Evolutionary conservation across 2,797 vertebrate species (phyloP), one percentile per base, ranked within the genome.

Genomic region (Acrossocheilus wenchowensis): DNA sequence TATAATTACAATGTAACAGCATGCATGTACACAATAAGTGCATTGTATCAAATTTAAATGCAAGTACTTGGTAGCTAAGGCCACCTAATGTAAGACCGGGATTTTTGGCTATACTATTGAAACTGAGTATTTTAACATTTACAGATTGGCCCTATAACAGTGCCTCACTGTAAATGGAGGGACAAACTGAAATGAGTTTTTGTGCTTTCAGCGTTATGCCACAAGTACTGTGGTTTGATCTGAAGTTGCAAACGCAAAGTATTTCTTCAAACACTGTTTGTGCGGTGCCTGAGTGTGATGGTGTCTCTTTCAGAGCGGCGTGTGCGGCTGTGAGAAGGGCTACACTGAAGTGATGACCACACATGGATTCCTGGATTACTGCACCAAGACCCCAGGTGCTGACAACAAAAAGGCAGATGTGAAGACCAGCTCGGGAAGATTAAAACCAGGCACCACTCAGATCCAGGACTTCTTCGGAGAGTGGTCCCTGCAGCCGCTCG

Each of bases 381-480:
- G 98, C 93, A 96, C 98, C 92, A 97, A 97, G 94, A 96, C 98
- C 36, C 98, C 98, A 0, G 97, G 97, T 87, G 94, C 94, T 23
- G 97, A 98, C 94, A 96, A 96, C 93, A 98, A 97, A 93, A 99
- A 99, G 93, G 98, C 98, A 10, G 97, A 99, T 80, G 98, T 98
- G 91, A 99, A 99, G 95, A 98, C 95, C 88, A 96, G 93, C 90
- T 94, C 97, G 21, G 97, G 97, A 71, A 97, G 97, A 94, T 95
- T 96, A 92, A 98, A 96, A 92, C 97, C 97, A 0, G 94, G 97
- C 87, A 97, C 97, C 66, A 97, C 98, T 88, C 97, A 96, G 92
- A 96, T 97, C 90, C 97, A 96, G 78, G 96, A 98, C 93, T 97
- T 97, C 93, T 98, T 98, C 93, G 96, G 93, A 89, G 97, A 97